A percentile compares a stretch with the other conserved stretches of the same genome.
Conservation (phyloP, 2,113 vertebrate genomes). For the Sapayoa aenigma region DNA sequence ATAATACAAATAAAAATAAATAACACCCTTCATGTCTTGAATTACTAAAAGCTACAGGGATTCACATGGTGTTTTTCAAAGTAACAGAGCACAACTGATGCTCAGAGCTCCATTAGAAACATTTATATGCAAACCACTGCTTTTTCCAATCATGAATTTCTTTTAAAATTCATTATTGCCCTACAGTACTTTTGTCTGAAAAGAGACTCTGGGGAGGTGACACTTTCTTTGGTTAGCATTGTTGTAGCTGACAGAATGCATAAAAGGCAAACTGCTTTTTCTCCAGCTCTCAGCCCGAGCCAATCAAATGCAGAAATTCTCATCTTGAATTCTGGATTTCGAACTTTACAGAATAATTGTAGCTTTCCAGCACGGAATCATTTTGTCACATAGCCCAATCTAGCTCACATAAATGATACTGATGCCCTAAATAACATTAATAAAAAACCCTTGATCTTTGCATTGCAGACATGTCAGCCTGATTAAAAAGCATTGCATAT, state of each 20-base stretch:
- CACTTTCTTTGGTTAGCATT: constrained; percentile 27
- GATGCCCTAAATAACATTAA: neutral
- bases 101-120: constrained; percentile 29
- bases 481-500: constrained; percentile 10
- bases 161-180: constrained; percentile 43
- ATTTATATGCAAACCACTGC: constrained; percentile 33
- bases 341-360: constrained; percentile 49
- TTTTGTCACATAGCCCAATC: neutral
- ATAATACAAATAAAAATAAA: constrained; percentile 24
- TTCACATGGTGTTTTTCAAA: constrained; percentile 9
- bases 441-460: neutral
- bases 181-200: constrained; percentile 6
- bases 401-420: neutral
- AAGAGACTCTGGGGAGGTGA: constrained; percentile 34
- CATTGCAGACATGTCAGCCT: neutral
- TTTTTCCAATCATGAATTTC: constrained; percentile 31
- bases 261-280: neutral
- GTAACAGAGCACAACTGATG: neutral
- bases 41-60: constrained; percentile 14
- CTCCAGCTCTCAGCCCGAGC: neutral
- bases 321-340: constrained; percentile 31
- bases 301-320: constrained; percentile 29
- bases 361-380: constrained; percentile 14
- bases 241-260: constrained; percentile 36
- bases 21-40: neutral